Conservation (phyloP, 2,113 vertebrate species). For the Mugil cephalus region DNA sequence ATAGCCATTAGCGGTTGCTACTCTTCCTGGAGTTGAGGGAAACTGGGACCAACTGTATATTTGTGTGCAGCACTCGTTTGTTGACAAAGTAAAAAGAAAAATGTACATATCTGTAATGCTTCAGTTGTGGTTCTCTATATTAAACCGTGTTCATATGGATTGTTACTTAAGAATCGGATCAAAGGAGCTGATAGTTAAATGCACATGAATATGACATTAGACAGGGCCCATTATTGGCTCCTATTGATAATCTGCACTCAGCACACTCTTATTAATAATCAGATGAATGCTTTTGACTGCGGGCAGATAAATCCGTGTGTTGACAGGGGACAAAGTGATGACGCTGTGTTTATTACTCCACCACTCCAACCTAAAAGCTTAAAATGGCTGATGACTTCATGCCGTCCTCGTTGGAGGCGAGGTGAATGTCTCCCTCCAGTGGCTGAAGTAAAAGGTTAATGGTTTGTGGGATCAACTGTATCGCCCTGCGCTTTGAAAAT, state of each 20-base stretch:
- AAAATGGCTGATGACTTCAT: conserved; percentile 47
- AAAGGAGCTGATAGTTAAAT: neutral
- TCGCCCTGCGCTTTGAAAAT: too few relatives aligned
- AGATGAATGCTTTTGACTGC: neutral
- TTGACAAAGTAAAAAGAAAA: neutral
- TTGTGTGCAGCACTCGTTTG: too few relatives aligned
- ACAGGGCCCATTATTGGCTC: neutral
- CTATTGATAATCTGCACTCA: neutral
- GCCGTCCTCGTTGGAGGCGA: conserved; percentile 42
- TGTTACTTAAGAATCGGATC: neutral
- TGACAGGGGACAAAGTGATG: conserved; percentile 13
- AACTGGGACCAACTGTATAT: too few relatives aligned
- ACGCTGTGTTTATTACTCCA: neutral
- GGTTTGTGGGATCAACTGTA: neutral
- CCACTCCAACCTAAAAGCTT: conserved; percentile 11
- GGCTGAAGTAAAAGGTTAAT: conserved; percentile 9
- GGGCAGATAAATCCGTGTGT: neutral
- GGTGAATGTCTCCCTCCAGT: conserved; percentile 68
- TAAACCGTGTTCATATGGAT: neutral
- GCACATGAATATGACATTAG: neutral
- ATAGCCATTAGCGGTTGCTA: neutral
- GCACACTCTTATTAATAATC: neutral
- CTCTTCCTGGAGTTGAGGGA: neutral
- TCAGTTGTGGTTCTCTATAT: neutral
- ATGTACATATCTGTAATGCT: neutral